Percentiles rank a stretch among this genome's conserved stretches.
Evolutionary conservation across 2,113 vertebrate species (phyloP).

Genomic region (human): DNA sequence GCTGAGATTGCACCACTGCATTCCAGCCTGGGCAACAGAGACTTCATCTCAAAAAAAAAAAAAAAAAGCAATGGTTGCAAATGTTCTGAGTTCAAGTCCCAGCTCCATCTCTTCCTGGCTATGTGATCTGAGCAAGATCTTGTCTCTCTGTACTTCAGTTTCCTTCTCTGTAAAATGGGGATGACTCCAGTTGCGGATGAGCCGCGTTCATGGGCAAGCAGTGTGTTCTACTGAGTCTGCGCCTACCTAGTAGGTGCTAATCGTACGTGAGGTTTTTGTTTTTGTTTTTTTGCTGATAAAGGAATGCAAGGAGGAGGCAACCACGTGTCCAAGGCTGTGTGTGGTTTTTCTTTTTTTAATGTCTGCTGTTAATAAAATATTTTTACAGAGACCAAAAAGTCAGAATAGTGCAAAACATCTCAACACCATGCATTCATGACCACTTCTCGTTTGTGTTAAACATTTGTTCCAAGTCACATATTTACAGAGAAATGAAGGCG

Average conservation of each 20-base stretch:
- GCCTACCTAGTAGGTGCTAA: fast-evolving
- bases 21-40: not conserved
- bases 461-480: conserved; percentile 60
- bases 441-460: conserved; percentile 54
- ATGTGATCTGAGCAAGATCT: no score
- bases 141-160: not conserved
- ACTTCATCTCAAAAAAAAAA: not conserved
- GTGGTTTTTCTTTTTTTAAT: conserved; percentile 85
- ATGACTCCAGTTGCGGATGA: not conserved
- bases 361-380: conserved; percentile 89
- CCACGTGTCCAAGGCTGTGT: fast-evolving
- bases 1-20: not conserved
- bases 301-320: not conserved
- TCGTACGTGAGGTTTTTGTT: not conserved
- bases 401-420: conserved; percentile 90
- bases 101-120: not conserved
- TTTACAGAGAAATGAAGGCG: conserved; percentile 80
- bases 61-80: not conserved
- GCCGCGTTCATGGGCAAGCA: fast-evolving
- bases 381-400: conserved; percentile 89
- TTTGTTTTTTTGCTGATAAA: no score
- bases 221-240: not conserved
- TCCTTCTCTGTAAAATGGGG: not conserved
- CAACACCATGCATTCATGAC: conserved; percentile 87
- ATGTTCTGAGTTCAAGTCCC: not conserved